Evolutionary conservation across 2,113 vertebrate genomes (phyloP).

Genomic region (Tachysurus vachellii): DNA sequence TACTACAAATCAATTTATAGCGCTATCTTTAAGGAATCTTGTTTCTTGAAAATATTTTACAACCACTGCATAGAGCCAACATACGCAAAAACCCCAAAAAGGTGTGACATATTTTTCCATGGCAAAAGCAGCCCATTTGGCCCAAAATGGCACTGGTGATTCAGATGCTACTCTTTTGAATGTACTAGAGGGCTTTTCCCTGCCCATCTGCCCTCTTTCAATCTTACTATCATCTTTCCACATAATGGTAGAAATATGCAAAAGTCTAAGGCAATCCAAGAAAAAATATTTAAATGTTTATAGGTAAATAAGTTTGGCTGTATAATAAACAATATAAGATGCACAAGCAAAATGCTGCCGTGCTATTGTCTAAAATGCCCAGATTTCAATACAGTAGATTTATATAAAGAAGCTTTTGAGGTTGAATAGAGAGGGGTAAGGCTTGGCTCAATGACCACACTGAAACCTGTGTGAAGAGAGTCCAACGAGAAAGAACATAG

Average conservation of each 20-base stretch:
- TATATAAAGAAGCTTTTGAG: neutral
- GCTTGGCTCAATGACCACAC: neutral
- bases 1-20: too few species aligned
- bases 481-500: neutral
- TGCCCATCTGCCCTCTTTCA: constrained; percentile 29
- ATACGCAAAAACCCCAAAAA: constrained; percentile 27
- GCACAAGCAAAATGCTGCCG: neutral
- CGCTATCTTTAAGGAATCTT: neutral
- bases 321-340: neutral
- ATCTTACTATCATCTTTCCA: constrained; percentile 22
- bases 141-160: constrained; percentile 32
- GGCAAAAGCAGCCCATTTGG: constrained; percentile 12
- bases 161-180: constrained; percentile 25
- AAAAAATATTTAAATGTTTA: neutral
- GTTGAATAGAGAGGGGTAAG: neutral
- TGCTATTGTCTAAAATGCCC: neutral
- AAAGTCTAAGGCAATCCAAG: neutral
- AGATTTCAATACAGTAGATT: neutral
- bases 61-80: neutral
- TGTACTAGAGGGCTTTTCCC: constrained; percentile 41
- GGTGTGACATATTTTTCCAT: constrained; percentile 35
- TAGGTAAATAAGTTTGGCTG: neutral
- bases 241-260: neutral
- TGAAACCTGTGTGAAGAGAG: neutral
- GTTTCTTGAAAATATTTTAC: neutral